Percentiles rank a stretch among this genome's conserved stretches.
Conservation (phyloP, 2,797 vertebrate genomes). For the Huso huso region DNA sequence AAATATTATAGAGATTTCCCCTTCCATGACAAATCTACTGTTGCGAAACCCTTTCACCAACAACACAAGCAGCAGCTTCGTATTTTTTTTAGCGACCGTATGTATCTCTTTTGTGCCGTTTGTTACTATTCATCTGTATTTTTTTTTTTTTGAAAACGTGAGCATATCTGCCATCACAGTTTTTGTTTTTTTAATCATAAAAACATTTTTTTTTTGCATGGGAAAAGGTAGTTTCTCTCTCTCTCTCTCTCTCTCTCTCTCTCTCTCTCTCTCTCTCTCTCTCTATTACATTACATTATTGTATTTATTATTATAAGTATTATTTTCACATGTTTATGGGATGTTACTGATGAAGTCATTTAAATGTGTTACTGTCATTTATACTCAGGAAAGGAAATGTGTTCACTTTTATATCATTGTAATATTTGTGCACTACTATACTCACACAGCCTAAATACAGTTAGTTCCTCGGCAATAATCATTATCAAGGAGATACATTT, state of each 20-base stretch:
- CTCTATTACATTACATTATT: neutral
- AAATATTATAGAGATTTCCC: slow-evolving; percentile 53
- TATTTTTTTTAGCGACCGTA: slow-evolving; percentile 7
- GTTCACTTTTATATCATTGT: no score
- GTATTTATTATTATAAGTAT: no score
- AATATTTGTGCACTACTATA: no score
- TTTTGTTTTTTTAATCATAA: neutral
- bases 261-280: neutral
- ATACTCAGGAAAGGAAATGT: no score
- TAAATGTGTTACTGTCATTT: no score
- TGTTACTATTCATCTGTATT: neutral
- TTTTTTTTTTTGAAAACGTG: neutral
- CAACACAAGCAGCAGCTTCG: slow-evolving; percentile 5
- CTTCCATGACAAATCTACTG: slow-evolving; percentile 48
- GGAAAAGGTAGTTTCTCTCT: neutral
- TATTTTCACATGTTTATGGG: no score
- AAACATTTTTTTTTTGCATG: neutral
- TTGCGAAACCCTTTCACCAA: slow-evolving; percentile 10
- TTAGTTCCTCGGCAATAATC: no score
- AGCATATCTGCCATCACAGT: neutral
- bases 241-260: neutral
- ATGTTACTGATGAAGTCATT: no score
- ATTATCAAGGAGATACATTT: no score
- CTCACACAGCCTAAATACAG: no score
- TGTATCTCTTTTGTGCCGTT: slow-evolving; percentile 3